Evolutionary conservation across 2,797 vertebrate genomes (phyloP), one percentile per base, ranked within the genome.

Genomic region (Sylvilagus floridanus): DNA sequence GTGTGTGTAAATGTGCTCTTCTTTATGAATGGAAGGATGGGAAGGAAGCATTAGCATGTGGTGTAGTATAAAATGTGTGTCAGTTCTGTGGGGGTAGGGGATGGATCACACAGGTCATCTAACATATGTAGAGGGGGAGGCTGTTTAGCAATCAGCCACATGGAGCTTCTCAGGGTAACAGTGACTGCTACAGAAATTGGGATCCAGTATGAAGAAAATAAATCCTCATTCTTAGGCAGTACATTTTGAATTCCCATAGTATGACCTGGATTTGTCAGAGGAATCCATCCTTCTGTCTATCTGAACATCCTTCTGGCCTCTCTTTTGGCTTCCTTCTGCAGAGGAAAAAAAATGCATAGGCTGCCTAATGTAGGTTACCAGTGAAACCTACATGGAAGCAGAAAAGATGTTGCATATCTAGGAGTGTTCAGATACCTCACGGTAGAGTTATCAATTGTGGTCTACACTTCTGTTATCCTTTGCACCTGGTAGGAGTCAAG

Each of bases 81-180:
- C 76, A 50, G 77, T 88, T 89, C 54, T 72, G 87, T 94, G 82
- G 71, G 90, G 35, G 87, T 89, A 69, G 94, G 78, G 81, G 88
- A 78, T 88, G 82, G 89, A 76, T 90, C 47, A 63, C 81, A 50
- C 22, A 50, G 96, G 94, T 94, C 95, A 95, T 82, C 57, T 91
- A 88, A 65, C 97, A 94, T 96, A 92, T 95, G 95, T 95, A 83
- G 92, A 87, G 92, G 86, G 63, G 95, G 96, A 89, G 96, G 86
- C 76, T 95, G 68, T 89, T 90, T 17, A 81, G 57, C 71, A 79
- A 37, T 60, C n/a, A 94, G 73, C 81, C 84, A 97, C 88, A 96
- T 86, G 97, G 84, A 90, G 75, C n/a, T 21, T 86, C n/a, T 73
- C 78, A 73, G 68, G 10, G 50, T 66, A 76, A 65, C 87, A 82